Conservation (phyloP, 1,140 invertebrate species). For the Mactra quadrangularis region DNA sequence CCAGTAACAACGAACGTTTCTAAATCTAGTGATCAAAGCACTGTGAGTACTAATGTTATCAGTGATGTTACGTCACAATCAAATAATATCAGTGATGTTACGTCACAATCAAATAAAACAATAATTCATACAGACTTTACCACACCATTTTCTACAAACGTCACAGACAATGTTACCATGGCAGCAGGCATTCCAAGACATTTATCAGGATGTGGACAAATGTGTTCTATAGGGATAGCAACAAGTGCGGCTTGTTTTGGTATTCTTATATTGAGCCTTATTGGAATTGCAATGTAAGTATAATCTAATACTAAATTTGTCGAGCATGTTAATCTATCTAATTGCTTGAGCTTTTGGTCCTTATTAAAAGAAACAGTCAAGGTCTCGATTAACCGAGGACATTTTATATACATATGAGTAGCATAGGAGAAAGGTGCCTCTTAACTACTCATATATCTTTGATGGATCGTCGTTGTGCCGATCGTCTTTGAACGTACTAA, state of each 20-base stretch:
- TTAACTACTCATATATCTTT: too few species aligned
- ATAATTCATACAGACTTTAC: background rate
- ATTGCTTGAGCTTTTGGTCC: too few species aligned
- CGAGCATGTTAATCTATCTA: too few species aligned
- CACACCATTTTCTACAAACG: background rate
- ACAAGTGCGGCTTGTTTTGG: conserved; percentile 6
- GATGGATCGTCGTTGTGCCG: too few species aligned
- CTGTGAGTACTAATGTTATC: too few species aligned
- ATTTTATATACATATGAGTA: too few species aligned
- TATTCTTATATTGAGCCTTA: background rate
- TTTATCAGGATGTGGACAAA: background rate
- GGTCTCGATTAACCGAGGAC: too few species aligned
- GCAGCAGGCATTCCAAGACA: background rate
- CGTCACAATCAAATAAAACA: background rate
- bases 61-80: background rate
- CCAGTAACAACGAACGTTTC: background rate
- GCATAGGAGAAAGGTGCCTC: too few species aligned
- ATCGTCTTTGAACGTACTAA: too few species aligned
- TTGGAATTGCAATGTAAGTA: conserved; percentile 12
- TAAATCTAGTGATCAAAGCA: too few species aligned
- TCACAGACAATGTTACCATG: conserved; percentile 9
- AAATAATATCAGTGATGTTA: background rate
- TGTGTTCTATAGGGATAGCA: conserved; percentile 6
- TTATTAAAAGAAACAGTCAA: too few species aligned
- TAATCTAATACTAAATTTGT: too few species aligned